Evolutionary conservation across 2,113 vertebrate species (phyloP), one percentile per base, ranked within the genome.

Genomic region (Gobio gobio): DNA sequence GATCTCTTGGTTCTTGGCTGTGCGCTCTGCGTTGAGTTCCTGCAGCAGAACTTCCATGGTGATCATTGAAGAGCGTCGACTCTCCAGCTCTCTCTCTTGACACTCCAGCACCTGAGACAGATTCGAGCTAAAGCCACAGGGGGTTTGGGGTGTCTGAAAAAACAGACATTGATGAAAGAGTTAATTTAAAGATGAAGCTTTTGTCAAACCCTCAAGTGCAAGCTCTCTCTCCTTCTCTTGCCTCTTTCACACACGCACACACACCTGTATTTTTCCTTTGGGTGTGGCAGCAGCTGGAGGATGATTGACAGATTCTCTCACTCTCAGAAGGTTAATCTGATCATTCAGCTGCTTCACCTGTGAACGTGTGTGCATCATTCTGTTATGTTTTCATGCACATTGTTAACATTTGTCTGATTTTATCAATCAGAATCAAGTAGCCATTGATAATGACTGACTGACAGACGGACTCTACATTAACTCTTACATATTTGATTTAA

Each of bases 1-100:
- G 47, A 99, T 99, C 90, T 98, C 97, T 10, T 96, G 93, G n/a
- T 97, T 98, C 93, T 97, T 99, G 2, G 93, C 94, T 0, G 91
- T 88, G 89, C 98, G 93, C 79, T 99, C 98, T 75, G 96, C 91
- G 10, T 95, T 97, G 49, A 99, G 92, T 85, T 98, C 97, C 1
- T 90, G 86, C 72, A 99, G 92, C 56, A 99, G 96, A 84, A 95
- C 89, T 82, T 98, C 96, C 93, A 98, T 94, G 43, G 94, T 95
- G 82, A 96, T 93, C 89, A 95, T 96, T 40, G 96, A 97, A 13
- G 96, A 96, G 33, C 95, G 94, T 3, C 95, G 93, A 36, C 96
- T 95, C 88, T 96, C 95, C 89, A 98, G 95, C 90, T 99, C 97
- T 88, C 93, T 93, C 90, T 97, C 96, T 54, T 96, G 96, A 74